Evolutionary conservation across 2,797 vertebrate genomes (phyloP).

Genomic region (Carcharodon carcharias): DNA sequence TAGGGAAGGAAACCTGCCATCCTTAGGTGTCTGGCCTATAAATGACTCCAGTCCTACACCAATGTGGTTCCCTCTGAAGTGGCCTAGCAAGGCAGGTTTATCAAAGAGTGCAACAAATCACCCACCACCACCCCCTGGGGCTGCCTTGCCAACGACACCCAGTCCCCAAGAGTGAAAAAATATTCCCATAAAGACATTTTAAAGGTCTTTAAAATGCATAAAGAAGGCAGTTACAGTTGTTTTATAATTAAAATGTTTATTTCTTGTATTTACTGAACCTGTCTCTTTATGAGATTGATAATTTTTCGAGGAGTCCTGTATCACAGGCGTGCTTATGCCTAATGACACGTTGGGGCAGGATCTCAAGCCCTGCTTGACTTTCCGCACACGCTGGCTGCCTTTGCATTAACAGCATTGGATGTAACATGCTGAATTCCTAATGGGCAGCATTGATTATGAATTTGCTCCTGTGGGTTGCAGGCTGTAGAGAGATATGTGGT

Average conservation of each 20-base stretch:
- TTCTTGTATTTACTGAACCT: not conserved
- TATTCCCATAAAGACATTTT: not conserved
- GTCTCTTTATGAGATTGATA: not conserved
- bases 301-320: not conserved
- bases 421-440: not conserved
- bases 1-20: not conserved
- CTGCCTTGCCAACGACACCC: not conserved
- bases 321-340: not conserved
- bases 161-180: not conserved
- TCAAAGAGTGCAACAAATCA: not conserved
- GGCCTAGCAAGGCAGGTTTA: not conserved
- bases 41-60: not conserved
- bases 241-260: not conserved
- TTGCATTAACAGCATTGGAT: not conserved
- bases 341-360: not conserved
- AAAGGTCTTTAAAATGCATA: not conserved
- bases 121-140: not conserved
- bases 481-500: not conserved
- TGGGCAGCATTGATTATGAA: slow-evolving; percentile 24
- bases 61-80: not conserved
- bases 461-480: not conserved
- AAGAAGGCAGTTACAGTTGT: not conserved
- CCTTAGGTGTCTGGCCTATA: not conserved
- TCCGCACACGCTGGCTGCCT: not conserved
- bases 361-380: not conserved